Evolutionary conservation across 2,888 invertebrate genomes (phyloP).

Genomic region (Geophilus truncorum): DNA sequence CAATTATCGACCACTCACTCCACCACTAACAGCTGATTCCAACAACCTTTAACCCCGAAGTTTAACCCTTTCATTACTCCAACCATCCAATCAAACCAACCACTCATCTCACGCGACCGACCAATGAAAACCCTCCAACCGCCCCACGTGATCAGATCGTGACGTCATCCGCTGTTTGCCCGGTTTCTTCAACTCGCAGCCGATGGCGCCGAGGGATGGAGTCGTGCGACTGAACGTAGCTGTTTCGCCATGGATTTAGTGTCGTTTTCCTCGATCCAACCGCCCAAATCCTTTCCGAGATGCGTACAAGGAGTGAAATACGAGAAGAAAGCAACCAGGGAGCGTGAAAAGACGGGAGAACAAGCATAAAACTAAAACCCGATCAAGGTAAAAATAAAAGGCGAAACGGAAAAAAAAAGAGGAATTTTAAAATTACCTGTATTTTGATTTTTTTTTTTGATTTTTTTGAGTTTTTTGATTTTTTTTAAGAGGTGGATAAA

Average conservation of each 20-base stretch:
- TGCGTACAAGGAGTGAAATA: background rate
- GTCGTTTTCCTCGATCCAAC: background rate
- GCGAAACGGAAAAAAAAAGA: background rate
- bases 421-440: no score
- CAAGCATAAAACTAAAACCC: background rate
- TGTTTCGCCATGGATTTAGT: background rate
- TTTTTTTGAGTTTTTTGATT: background rate
- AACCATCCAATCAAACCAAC: background rate
- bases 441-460: no score
- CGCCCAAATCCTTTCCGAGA: background rate
- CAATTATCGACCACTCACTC: background rate
- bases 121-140: no score
- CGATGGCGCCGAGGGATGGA: no score
- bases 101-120: no score
- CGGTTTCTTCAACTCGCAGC: no score
- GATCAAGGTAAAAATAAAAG: background rate
- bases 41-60: background rate
- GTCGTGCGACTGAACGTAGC: background rate
- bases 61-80: no score
- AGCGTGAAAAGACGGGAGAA: background rate
- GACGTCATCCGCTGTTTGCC: no score
- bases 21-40: constrained; percentile 12
- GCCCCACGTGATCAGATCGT: no score
- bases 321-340: background rate
- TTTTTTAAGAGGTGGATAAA: background rate